Base-by-base conservation (phyloP, 1,140 invertebrate species). In the Colletes latitarsis region DNA sequence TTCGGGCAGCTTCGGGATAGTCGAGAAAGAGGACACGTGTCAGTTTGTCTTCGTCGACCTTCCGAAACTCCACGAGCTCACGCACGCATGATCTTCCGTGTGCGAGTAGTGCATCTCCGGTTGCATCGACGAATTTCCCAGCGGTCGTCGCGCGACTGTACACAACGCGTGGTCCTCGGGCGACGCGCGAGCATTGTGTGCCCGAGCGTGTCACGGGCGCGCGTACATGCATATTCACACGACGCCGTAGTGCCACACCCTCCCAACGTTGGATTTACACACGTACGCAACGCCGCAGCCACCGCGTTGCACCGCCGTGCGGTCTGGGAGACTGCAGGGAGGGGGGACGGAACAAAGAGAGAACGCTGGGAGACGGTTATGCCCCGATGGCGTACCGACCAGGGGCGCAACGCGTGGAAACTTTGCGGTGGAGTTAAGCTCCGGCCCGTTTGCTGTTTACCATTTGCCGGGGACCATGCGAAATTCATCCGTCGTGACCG, bases 401-500 rank as follows among this genome's bases (percentile, higher is more conserved):
- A 78, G 46, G 46, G 15, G 30, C 43, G 68, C 66, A 75, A 68
- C 81, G 74, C 85, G 81, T 81, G 84, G 85, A 87, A 87, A 87
- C 85, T 87, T 87, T 87, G 85, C 85, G 85, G 85, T 83, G 77
- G 57, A 87, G 85, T 87, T 87, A 81, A 87, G 77, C 85, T 77
- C 70, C 84, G 43, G 77, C 57, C 30, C 81, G 84, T 82, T 86
- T 76, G 84, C 84, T 86, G 84, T 87, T 87, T 87, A 87, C 84
- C 85, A 86, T 87, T 87, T 70, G 81, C 81, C 73, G 77, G 74
- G 77, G 77, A 46, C 83, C 85, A 83, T 87, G 86, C 85, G 85
- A 87, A 87, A 87, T 86, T 87, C 85, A 87, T 87, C 84, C 68
- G 84, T 86, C 85, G 85, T 86, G 85, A 87, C 84, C 85, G 66